Evolutionary conservation across 2,888 invertebrate genomes (phyloP), one percentile per base, ranked within the genome.

Genomic region (Nemotelus pantherinus): DNA sequence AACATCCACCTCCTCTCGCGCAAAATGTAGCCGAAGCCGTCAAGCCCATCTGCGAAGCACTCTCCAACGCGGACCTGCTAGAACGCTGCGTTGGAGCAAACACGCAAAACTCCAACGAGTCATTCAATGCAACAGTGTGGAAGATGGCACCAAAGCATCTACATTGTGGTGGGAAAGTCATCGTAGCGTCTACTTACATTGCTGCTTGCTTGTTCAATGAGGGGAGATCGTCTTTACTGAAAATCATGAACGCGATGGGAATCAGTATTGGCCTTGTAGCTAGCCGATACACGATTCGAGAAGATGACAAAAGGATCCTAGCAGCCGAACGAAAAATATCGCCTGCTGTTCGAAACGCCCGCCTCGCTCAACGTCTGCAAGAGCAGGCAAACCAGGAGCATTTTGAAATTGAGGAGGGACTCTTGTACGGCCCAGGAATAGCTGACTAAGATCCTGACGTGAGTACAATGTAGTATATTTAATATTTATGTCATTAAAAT

Each of bases 101-200:
- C 25, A 25, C 25, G 25, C 25, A 25, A 25, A 25, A 25, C 25
- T 25, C 25, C 25, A 39, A 47, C 47, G 67, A 67, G 47, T 45
- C 45, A 10, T 67, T 67, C 7, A 67, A 67, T 25, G 3, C 45
- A 47, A 47, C 47, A 44, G 67, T 67, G 9, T 67, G 67, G 67
- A 45, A n/a, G 41, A 39, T 67, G n/a, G 67, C 67, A 7, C 67
- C 67, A n/a, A 67, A 67, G 47, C n/a, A n/a, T n/a, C n/a, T 45
- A 41, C 47, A 44, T n/a, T 45, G 47, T 47, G 67, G 67, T 10
- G n/a, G 10, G n/a, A 67, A 44, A n/a, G 47, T 47, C 9, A 7
- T 67, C 10, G 48, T 47, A 5, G 47, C n/a, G 7, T 44, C 67
- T 6, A 7, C 47, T 10, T 44, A 67, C 10, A 67, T 67, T 47